Base-by-base conservation (phyloP, 2,797 vertebrate species). In the Enteromius thamalakanensis region DNA sequence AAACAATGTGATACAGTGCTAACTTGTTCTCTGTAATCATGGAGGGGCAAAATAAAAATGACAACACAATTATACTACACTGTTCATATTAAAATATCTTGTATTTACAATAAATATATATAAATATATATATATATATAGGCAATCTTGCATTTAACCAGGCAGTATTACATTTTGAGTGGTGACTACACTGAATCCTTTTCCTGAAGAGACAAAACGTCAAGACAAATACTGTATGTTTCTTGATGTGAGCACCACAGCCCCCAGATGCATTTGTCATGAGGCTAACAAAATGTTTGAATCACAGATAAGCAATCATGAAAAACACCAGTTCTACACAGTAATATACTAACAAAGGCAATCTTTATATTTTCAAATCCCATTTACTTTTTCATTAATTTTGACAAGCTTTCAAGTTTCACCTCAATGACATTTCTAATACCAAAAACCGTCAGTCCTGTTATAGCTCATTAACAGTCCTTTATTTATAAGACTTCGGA, bases 181-280 rank as follows among this genome's bases (percentile, higher is more conserved):
- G 32, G 37, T 47, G 72, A 76, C 45, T 58, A 42, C 32, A 77
- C 11, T 29, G 12, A 58, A 45, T 77, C 80, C 87, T 72, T 88
- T 89, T 91, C 87, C 86, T 89, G 85, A 90, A 83, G 76, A 91
- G 88, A 91, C 89, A 87, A 87, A 85, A 75, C 85, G 90, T 92
- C 92, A 89, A 86, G 76, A 84, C 86, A 58, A 79, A 92, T n/a
- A n/a, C n/a, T n/a, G n/a, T 93, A 90, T 90, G 88, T 67, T 70
- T 77, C 32, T 72, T 37, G 84, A 81, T 93, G 90, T 88, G 86
- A 84, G 79, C 81, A 80, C 45, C 72, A 47, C 86, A 84, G 82
- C 90, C 90, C 92, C 90, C 88, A 85, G 91, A 91, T 79, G 82
- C 87, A 92, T 93, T 90, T 92, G 89, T 84, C 83, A 64, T 17